Evolutionary conservation across 30 jellyfish, hydroid and myxozoan genomes (phyloP), one percentile per base, ranked within the genome.

Genomic region (Sanderia malayensis): DNA sequence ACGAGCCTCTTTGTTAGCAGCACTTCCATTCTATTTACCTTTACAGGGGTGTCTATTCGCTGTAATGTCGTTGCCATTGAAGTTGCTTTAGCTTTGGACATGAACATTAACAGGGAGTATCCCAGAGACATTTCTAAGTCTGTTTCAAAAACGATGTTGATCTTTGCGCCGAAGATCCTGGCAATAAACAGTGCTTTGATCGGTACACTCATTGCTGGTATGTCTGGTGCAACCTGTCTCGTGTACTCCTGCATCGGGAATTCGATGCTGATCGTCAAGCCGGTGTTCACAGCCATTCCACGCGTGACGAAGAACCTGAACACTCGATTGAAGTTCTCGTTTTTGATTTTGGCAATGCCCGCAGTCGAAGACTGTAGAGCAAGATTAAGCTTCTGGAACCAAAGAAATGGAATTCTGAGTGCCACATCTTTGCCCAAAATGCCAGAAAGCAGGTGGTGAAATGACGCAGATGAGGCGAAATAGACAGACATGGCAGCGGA

Each of bases 251-350:
- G 89, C 26, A 86, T 78, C 19, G 96, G 94, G 37, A 86, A 73
- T 46, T 69, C 84, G 2, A 74, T 89, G 62, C 64, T 55, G 19
- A 86, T 65, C 0, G 85, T 73, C 17, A 86, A 65, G 24, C 96
- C 96, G 31, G 60, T 86, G 8, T 58, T 64, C 31, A 86, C 69
- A 1, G 96, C 87, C 79, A 46, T 62, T 25, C 96, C 89, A n/a
- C 89, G 60, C 18, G 81, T 64, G 6, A 67, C 71, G 24, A 86
- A 72, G 24, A 88, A 61, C 4, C 96, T 78, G n/a, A 86, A 82
- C 19, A 57, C 93, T 34, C 58, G 46, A 30, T 86, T 86, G 71
- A 86, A 86, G 18, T 64, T 46, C 7, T 80, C 94, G 68, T 79
- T 86, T 27, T 79, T 79, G 23, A 86, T 89, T 46, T 62, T 83